phyloP scores from a whole-genome alignment of 2,113 vertebrate genomes.

The Pungitius pungitius region DNA sequence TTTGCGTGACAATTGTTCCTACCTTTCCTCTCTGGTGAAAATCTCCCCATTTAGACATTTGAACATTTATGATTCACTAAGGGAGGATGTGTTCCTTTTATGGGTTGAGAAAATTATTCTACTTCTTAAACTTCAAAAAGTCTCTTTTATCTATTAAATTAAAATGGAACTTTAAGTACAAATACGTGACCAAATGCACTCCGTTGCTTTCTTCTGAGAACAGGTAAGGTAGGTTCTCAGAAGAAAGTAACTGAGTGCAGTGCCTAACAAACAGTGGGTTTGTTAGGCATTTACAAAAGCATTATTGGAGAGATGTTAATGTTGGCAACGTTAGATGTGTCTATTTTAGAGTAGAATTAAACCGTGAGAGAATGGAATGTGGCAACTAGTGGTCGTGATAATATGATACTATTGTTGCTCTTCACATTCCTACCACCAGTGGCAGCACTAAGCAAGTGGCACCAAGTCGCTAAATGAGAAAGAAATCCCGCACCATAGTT shows the following conservation, averaged over 20 bases:
- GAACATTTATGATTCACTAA: background rate
- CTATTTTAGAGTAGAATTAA: too few relatives aligned
- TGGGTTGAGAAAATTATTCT: background rate
- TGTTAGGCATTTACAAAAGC: background rate
- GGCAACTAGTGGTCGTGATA: background rate
- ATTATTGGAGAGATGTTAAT: background rate
- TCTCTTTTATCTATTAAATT: too few relatives aligned
- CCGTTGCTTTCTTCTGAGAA: too few relatives aligned
- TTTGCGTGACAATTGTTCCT: background rate
- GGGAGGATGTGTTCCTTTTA: background rate
- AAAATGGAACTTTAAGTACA: background rate
- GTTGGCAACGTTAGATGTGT: too few relatives aligned
- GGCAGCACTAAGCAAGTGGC: conserved; percentile 3
- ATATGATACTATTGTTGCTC: background rate
- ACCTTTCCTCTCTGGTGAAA: background rate
- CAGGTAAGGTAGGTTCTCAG: too few relatives aligned
- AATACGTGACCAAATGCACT: too few relatives aligned
- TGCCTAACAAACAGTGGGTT: background rate
- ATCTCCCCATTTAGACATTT: background rate
- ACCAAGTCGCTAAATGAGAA: background rate
- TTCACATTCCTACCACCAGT: background rate
- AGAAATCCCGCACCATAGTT: background rate
- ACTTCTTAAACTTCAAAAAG: background rate
- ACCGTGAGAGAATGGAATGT: background rate
- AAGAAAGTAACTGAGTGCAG: too few relatives aligned